Evolutionary conservation across 2,888 invertebrate genomes (phyloP).

Genomic region (Leptopilina drosophilae): DNA sequence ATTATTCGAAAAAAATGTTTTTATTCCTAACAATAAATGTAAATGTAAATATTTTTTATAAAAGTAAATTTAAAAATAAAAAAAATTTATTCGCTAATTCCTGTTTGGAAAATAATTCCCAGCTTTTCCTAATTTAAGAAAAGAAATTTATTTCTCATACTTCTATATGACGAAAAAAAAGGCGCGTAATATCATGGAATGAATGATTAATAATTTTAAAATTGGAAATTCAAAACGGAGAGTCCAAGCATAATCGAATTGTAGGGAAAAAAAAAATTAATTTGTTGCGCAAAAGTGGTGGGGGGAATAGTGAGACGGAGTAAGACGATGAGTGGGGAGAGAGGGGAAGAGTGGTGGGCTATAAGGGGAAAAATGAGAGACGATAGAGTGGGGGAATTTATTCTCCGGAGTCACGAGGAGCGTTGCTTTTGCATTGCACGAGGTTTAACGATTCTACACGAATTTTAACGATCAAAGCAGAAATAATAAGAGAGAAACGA

Average conservation of each 20-base stretch:
- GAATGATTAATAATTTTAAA: constrained; percentile 30
- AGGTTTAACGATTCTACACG: constrained; percentile 55
- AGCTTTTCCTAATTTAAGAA: too few species aligned
- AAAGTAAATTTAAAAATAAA: too few species aligned
- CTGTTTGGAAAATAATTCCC: too few species aligned
- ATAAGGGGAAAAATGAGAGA: constrained; percentile 32
- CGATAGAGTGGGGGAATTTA: constrained; percentile 47
- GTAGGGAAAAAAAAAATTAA: constrained; percentile 30
- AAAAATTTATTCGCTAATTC: too few species aligned
- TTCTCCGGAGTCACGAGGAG: constrained; percentile 43
- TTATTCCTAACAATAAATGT: too few species aligned
- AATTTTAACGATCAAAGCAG: constrained; percentile 46
- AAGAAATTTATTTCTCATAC: too few species aligned
- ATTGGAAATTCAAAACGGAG: constrained; percentile 28
- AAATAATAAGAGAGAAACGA: constrained; percentile 47
- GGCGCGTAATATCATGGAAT: background rate
- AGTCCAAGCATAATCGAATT: constrained; percentile 18
- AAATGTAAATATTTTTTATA: too few species aligned
- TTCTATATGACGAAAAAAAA: background rate
- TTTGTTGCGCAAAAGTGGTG: constrained; percentile 21
- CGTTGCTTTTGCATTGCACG: constrained; percentile 51
- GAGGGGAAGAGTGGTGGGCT: background rate
- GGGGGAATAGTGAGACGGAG: constrained; percentile 43
- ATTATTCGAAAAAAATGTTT: too few species aligned
- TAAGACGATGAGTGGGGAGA: background rate